Evolutionary conservation across 2,797 vertebrate genomes (phyloP).

Genomic region (Rhyacichthys aspro): DNA sequence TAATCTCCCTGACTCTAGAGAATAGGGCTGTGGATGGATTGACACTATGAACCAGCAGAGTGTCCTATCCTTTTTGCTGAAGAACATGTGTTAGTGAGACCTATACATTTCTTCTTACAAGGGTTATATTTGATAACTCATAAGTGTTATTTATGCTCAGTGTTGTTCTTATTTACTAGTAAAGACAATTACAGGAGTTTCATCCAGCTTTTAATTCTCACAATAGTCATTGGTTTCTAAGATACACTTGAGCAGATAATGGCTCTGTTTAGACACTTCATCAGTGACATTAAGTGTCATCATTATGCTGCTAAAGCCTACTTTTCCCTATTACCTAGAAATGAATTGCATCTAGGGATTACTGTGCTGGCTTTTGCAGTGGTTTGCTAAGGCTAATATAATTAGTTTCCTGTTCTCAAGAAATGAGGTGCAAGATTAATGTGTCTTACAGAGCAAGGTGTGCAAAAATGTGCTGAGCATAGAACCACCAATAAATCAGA

Average conservation of each 20-base stretch:
- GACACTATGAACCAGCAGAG: slow-evolving; percentile 2
- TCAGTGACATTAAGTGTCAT: slow-evolving; percentile 4
- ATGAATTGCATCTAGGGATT: not conserved
- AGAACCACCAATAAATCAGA: slow-evolving; percentile 7
- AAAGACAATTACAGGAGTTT: slow-evolving; percentile 1
- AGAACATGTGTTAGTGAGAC: not conserved
- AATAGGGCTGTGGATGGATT: no score
- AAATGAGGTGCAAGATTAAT: not conserved
- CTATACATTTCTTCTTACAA: not conserved
- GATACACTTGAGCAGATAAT: not conserved
- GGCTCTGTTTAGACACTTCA: slow-evolving; percentile 6
- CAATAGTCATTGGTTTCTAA: not conserved
- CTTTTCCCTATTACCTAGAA: not conserved
- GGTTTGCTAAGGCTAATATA: slow-evolving; percentile 11
- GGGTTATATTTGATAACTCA: no score
- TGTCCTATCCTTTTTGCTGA: not conserved
- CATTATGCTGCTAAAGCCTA: slow-evolving; percentile 2
- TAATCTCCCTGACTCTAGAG: no score
- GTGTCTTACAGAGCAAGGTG: slow-evolving; percentile 4
- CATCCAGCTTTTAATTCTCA: no score
- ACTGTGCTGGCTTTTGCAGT: not conserved
- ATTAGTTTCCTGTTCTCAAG: slow-evolving; percentile 16
- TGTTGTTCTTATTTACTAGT: not conserved
- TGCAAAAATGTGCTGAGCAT: slow-evolving; percentile 6
- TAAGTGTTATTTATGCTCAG: not conserved